These are phyloP conservation scores for Volucella inflata DNA, from an alignment of 2,888 invertebrate genomes.

Conservation along the genomic window DNA sequence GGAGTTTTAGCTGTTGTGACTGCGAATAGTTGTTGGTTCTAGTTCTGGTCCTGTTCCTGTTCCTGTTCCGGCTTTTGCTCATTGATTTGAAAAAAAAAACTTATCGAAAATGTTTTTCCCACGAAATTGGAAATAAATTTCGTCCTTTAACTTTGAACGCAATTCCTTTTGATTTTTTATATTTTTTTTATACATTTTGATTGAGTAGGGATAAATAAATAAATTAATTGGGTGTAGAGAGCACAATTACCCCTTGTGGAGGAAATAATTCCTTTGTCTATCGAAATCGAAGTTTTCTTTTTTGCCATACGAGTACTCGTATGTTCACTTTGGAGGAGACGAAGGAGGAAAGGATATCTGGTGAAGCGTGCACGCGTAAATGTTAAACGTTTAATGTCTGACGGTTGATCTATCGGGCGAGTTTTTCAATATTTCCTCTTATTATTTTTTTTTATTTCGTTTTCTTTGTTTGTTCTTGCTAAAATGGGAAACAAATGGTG, in stretches of 20 bases:
- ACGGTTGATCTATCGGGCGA: constrained; percentile 68
- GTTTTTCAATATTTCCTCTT: constrained; percentile 36
- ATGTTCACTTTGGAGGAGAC: constrained; percentile 33
- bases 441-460: constrained; percentile 22
- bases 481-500: constrained; percentile 58
- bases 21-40: too few relatives aligned
- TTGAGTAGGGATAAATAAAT: constrained; percentile 75
- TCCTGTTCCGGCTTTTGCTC: constrained; percentile 26
- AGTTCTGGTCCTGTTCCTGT: constrained; percentile 14
- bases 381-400: constrained; percentile 52
- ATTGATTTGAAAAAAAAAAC: constrained; percentile 59
- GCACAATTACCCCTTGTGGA: constrained; percentile 72
- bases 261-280: constrained; percentile 72
- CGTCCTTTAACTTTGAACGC: constrained; percentile 28
- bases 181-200: constrained; percentile 37
- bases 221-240: constrained; percentile 71
- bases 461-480: constrained; percentile 42
- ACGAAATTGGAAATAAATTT: constrained; percentile 70
- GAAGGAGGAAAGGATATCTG: constrained; percentile 54
- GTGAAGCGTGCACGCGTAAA: constrained; percentile 74
- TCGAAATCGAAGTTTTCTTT: constrained; percentile 39
- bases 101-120: constrained; percentile 69
- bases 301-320: too few relatives aligned
- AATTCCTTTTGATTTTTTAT: constrained; percentile 2
- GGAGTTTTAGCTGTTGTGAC: too few relatives aligned